Evolutionary conservation across 2,888 invertebrate genomes (phyloP).

Genomic region (Hesperia comma): DNA sequence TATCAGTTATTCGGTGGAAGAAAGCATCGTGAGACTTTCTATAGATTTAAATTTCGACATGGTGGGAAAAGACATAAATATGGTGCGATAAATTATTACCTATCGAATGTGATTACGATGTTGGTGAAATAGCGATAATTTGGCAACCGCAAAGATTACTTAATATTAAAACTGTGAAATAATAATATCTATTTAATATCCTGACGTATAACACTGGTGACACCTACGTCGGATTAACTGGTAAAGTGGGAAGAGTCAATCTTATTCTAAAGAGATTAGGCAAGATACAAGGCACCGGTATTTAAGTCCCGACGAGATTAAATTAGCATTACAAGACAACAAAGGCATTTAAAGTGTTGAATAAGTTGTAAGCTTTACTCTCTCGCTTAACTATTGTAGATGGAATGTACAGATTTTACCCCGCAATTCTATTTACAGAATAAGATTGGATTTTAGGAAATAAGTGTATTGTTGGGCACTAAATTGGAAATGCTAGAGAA

Average conservation of each 20-base stretch:
- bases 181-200: not conserved
- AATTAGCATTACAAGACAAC: conserved; percentile 70
- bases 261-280: conserved; percentile 63
- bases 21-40: too few relatives aligned
- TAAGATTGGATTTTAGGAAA: conserved; percentile 20
- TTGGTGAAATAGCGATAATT: too few relatives aligned
- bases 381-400: conserved; percentile 26
- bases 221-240: conserved; percentile 26
- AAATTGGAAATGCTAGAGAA: too few relatives aligned
- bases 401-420: conserved; percentile 31
- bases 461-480: not conserved
- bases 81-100: too few relatives aligned
- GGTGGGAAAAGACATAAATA: too few relatives aligned
- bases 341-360: conserved; percentile 42
- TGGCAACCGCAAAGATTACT: not conserved
- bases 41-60: too few relatives aligned
- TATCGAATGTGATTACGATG: too few relatives aligned
- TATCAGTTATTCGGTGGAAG: too few relatives aligned
- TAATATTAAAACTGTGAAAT: not conserved
- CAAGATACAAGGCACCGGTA: conserved; percentile 60
- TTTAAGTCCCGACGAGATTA: conserved; percentile 61
- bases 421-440: conserved; percentile 11
- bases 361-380: conserved; percentile 34
- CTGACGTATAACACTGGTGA: conserved; percentile 3
- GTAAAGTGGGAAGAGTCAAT: conserved; percentile 56